Base-by-base conservation (phyloP, 2,113 vertebrate species). In the Indicator maculatus region DNA sequence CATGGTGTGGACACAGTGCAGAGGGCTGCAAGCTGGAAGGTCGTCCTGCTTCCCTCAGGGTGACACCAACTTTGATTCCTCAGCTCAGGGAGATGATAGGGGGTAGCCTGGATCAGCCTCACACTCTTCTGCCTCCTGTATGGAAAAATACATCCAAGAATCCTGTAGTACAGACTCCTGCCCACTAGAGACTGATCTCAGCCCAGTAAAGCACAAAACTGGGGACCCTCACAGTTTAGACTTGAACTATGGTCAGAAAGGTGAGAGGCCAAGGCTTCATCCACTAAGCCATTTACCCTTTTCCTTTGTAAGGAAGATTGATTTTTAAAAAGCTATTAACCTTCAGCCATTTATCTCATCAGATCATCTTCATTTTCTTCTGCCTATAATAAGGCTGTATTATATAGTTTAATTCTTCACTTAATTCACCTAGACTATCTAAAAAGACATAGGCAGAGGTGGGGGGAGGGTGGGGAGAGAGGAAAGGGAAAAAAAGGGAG, bases 291-390 rank as follows among this genome's bases (percentile, higher is more conserved):
- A 97, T 98, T 98, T 98, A 97, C 97, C 97, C 97, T 97, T 98
- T 98, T 97, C 97, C 91, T 97, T 98, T 97, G 97, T 96, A 97
- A 97, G 89, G 96, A 96, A 98, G 97, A 98, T 98, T 97, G 97
- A 98, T 98, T 98, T 98, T 97, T 58, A 97, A 98, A 98, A 98
- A 98, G 97, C 97, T 98, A 98, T 98, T 98, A 98, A 98, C 97
- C 98, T 98, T 95, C 96, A 89, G 96, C 88, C 73, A 98, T 98
- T 98, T 98, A 98, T 98, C 97, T 97, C 96, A 97, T 98, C 97
- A 97, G 96, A 98, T 98, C 97, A 97, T 97, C 97, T 97, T 98
- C 97, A 97, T 98, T 98, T 98, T 97, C 90, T 88, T 96, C 96
- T 60, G 72, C 94, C 96, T 97, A 97, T 97, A 97, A 97, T 97